phyloP scores from a whole-genome alignment of 1,140 invertebrate genomes.

The Bombus impatiens region DNA sequence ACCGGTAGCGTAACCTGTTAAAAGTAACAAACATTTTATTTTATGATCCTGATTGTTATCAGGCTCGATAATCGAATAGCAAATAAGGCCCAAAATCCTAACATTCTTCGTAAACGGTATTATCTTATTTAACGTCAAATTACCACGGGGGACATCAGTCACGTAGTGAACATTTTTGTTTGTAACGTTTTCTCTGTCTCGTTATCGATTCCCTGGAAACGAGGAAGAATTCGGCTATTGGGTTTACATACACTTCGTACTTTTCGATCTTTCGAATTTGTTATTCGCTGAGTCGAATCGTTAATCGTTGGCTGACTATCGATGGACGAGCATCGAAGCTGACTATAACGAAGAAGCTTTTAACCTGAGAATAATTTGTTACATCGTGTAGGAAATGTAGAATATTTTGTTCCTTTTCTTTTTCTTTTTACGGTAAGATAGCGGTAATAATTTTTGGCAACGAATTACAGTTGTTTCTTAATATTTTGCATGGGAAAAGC shows the following conservation, averaged over 20 bases:
- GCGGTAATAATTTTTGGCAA: not conserved
- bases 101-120: rapidly evolving
- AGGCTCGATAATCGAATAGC: not conserved
- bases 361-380: not conserved
- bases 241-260: not conserved
- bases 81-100: not conserved
- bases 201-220: not conserved
- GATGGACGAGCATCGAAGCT: not conserved
- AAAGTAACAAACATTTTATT: not conserved
- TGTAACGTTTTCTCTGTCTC: rapidly evolving
- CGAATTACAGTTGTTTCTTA: not conserved
- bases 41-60: not conserved
- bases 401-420: not conserved
- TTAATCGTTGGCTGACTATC: not conserved
- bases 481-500: not conserved
- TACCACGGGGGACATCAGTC: not conserved
- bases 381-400: too few relatives aligned
- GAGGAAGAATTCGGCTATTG: too few relatives aligned
- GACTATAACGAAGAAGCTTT: not conserved
- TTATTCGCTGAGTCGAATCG: rapidly evolving
- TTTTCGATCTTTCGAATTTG: not conserved
- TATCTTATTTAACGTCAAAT: constrained; percentile 22
- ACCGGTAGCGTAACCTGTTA: not conserved
- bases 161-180: not conserved
- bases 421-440: too few relatives aligned